phyloP scores from a whole-genome alignment of 2,113 vertebrate species.

The Elgaria multicarinata region DNA sequence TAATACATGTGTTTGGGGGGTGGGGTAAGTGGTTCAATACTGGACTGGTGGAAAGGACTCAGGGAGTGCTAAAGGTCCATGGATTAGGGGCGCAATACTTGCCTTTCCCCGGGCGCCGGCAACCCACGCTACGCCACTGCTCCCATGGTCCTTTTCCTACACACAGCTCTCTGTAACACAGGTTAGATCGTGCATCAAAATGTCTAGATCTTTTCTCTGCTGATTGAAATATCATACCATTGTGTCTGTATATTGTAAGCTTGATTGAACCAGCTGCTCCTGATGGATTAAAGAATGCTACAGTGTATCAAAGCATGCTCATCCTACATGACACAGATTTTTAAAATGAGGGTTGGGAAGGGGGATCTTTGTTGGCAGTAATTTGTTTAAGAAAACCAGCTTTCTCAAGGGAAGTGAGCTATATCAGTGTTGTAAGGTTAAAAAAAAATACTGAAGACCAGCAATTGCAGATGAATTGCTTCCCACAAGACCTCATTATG shows the following conservation, averaged over 20 bases:
- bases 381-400: constrained; percentile 40
- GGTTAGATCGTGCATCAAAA: neutral
- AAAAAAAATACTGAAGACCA: neutral
- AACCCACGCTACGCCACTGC: too few relatives aligned
- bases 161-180: neutral
- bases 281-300: neutral
- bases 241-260: neutral
- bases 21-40: too few relatives aligned
- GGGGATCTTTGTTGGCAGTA: neutral
- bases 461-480: constrained; percentile 9
- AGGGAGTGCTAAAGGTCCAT: too few relatives aligned
- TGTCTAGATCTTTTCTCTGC: neutral
- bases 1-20: too few relatives aligned
- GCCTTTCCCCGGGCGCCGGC: too few relatives aligned
- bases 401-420: constrained; percentile 48
- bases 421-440: constrained; percentile 16
- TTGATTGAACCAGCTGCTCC: neutral
- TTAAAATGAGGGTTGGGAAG: neutral
- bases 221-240: neutral
- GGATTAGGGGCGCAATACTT: too few relatives aligned
- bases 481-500: constrained; percentile 16
- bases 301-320: constrained; percentile 11
- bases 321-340: constrained; percentile 29
- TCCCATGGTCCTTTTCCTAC: neutral
- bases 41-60: too few relatives aligned